Evolutionary conservation across 2,797 vertebrate genomes (phyloP).

Genomic region (Hoplostethus atlanticus): DNA sequence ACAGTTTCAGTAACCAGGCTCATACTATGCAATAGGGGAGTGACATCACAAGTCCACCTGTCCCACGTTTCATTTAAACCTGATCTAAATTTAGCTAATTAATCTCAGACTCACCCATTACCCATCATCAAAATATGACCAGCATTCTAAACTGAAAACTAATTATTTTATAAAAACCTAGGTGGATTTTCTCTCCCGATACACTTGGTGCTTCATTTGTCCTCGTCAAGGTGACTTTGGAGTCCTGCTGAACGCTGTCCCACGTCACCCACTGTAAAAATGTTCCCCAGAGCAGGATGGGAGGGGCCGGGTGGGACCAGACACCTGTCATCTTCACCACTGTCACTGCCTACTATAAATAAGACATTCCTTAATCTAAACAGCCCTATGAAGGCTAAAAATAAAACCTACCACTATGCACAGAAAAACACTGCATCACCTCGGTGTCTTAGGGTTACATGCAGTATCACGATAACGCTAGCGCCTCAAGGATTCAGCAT

Average conservation of each 20-base stretch:
- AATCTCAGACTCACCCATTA: not conserved
- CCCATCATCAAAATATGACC: conserved; percentile 27
- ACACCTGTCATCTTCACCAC: conserved; percentile 84
- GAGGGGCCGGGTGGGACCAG: conserved; percentile 54
- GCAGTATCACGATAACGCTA: conserved; percentile 55
- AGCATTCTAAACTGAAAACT: not conserved
- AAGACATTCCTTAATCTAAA: conserved; percentile 79
- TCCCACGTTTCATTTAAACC: conserved; percentile 43
- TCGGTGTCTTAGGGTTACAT: conserved; percentile 67
- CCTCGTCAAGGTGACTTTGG: conserved; percentile 80
- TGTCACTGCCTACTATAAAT: conserved; percentile 85
- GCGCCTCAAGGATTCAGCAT: conserved; percentile 51
- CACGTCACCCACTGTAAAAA: conserved; percentile 60
- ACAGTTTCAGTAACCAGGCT: conserved; percentile 39
- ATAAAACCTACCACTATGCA: conserved; percentile 69
- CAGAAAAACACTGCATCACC: conserved; percentile 69
- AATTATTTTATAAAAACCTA: not conserved
- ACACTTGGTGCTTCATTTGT: conserved; percentile 34
- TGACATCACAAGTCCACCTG: not conserved
- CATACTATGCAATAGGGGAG: conserved; percentile 23
- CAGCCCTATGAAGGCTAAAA: conserved; percentile 71
- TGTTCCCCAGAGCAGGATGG: conserved; percentile 50
- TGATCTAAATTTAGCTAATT: conserved; percentile 16
- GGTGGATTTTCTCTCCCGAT: not conserved
- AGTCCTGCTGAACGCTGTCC: conserved; percentile 56